Conservation (phyloP, 2,113 vertebrate species). For the Gymnorhina tibicen region DNA sequence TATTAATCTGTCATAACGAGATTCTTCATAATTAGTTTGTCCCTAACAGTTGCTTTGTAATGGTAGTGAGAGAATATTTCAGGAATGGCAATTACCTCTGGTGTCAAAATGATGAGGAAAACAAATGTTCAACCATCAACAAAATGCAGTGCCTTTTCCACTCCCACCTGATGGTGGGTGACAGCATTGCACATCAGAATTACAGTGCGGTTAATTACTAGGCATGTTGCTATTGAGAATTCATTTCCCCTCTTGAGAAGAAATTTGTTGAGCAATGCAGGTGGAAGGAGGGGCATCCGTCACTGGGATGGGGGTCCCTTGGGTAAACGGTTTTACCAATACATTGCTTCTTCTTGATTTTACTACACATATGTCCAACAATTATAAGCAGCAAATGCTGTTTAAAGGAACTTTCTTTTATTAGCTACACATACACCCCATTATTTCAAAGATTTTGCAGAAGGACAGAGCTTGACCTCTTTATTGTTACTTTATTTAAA, state of each 20-base stretch:
- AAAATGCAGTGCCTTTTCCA: conserved; percentile 57
- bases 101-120: conserved; percentile 68
- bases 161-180: conserved; percentile 53
- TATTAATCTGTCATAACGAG: conserved; percentile 68
- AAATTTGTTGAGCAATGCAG: conserved; percentile 9
- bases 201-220: conserved; percentile 27
- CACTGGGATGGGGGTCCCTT: background rate
- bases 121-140: conserved; percentile 61
- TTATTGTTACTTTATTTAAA: background rate
- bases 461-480: background rate
- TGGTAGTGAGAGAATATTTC: conserved; percentile 59
- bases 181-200: conserved; percentile 55
- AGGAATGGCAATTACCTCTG: conserved; percentile 71
- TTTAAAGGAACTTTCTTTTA: conserved; percentile 46
- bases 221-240: conserved; percentile 34
- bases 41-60: conserved; percentile 66
- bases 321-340: background rate
- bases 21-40: conserved; percentile 77
- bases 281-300: background rate
- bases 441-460: background rate
- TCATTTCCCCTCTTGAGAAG: conserved; percentile 16
- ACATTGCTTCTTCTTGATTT: conserved; percentile 26
- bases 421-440: conserved; percentile 22
- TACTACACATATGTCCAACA: background rate
- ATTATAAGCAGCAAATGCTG: conserved; percentile 6